These are phyloP conservation scores for Fulmarus glacialis DNA, from an alignment of 2,113 vertebrate species.

Conservation along the genomic window DNA sequence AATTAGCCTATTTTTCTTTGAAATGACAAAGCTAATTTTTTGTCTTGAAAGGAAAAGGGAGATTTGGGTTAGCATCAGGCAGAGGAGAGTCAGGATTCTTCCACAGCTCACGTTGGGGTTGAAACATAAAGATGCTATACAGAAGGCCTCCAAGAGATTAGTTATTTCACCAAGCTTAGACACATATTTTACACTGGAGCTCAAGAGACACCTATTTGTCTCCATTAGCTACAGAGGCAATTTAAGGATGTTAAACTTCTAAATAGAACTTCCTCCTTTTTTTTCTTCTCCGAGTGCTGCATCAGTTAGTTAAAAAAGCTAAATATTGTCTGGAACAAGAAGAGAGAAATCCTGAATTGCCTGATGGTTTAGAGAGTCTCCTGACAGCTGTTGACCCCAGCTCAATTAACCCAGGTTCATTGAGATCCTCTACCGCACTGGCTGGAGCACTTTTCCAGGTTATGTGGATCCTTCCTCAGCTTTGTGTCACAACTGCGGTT, in stretches of 20 bases:
- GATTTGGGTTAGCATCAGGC: not conserved
- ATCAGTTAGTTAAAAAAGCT: not conserved
- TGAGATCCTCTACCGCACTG: not conserved
- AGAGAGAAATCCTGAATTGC: not conserved
- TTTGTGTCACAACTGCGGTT: not conserved
- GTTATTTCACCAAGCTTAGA: not conserved
- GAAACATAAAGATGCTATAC: not conserved
- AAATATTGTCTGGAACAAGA: not conserved
- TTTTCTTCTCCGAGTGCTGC: not conserved
- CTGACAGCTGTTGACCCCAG: not conserved
- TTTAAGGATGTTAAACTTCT: not conserved
- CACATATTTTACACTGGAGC: not conserved
- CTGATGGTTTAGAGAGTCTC: not conserved
- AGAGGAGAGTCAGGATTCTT: rapidly evolving
- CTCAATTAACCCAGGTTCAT: not conserved
- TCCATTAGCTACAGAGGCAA: not conserved
- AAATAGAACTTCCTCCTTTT: not conserved
- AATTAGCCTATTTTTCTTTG: not conserved
- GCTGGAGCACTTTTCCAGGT: not conserved
- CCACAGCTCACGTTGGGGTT: not conserved
- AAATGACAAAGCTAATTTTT: not conserved
- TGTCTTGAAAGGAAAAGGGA: not conserved
- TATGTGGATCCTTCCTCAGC: not conserved
- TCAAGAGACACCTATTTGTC: not conserved
- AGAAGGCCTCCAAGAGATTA: not conserved